Percentiles rank a stretch among this genome's conserved stretches.
Evolutionary conservation across 2,113 vertebrate genomes (phyloP).

Genomic region (Ptilonorhynchus violaceus): DNA sequence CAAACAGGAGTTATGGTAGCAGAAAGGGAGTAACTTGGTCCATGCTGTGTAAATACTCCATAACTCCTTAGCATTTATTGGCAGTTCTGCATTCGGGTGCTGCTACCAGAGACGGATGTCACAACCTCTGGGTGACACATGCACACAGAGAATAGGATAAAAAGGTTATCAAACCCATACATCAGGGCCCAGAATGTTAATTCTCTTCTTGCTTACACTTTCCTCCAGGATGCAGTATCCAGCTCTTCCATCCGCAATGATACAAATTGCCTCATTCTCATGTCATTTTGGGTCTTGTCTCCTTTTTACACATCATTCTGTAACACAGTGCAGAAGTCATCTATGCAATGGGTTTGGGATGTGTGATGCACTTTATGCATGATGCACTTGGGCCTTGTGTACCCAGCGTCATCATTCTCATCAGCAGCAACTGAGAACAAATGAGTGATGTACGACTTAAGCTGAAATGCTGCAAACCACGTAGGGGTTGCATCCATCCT

Average conservation of each 20-base stretch:
- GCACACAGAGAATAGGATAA: neutral
- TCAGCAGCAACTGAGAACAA: neutral
- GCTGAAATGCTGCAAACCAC: neutral
- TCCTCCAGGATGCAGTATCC: neutral
- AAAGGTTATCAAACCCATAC: neutral
- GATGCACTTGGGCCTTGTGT: fast-evolving
- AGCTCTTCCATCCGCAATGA: neutral
- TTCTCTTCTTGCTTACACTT: neutral
- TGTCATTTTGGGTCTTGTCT: neutral
- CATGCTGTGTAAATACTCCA: neutral
- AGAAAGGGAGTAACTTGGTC: neutral
- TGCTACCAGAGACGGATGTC: fast-evolving
- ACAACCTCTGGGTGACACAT: neutral
- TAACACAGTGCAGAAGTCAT: neutral
- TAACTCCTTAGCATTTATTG: neutral
- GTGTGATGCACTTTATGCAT: neutral
- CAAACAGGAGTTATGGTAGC: neutral
- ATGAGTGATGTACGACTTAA: neutral
- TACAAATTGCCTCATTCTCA: neutral
- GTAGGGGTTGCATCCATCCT: neutral
- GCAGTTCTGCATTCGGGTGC: neutral
- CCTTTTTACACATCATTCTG: neutral
- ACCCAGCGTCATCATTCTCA: neutral
- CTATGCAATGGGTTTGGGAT: neutral
- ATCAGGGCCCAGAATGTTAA: neutral